Evolutionary conservation across 2,888 invertebrate genomes (phyloP).

Genomic region (Embidobia sp.): DNA sequence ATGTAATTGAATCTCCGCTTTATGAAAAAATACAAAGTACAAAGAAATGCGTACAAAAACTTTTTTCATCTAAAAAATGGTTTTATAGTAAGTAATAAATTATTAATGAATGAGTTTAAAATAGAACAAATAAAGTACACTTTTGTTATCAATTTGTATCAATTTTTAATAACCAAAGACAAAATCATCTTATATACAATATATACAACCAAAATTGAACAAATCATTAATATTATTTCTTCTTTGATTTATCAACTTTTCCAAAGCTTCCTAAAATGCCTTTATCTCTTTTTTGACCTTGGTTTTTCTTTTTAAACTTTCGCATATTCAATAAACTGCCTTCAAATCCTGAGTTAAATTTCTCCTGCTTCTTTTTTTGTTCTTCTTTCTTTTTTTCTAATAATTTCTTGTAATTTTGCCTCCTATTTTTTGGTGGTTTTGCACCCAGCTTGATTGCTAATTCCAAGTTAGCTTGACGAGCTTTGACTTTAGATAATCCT

Average conservation of each 20-base stretch:
- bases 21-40: no score
- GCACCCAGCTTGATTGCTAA: slow-evolving; percentile 92
- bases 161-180: no score
- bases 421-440: slow-evolving; percentile 87
- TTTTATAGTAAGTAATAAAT: no score
- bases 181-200: no score
- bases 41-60: no score
- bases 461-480: slow-evolving; percentile 90
- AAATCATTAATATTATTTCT: no score
- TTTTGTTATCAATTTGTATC: no score
- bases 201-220: no score
- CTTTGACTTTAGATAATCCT: slow-evolving; percentile 87
- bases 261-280: slow-evolving; percentile 76
- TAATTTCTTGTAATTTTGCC: slow-evolving; percentile 88
- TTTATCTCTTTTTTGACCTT: slow-evolving; percentile 48
- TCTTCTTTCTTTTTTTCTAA: slow-evolving; percentile 83
- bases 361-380: slow-evolving; percentile 70
- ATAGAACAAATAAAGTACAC: no score
- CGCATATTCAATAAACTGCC: slow-evolving; percentile 64
- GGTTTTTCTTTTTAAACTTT: slow-evolving; percentile 60
- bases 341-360: slow-evolving; percentile 69
- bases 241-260: slow-evolving; percentile 62
- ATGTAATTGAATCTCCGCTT: no score
- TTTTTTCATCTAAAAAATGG: no score
- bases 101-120: no score